phyloP scores from a whole-genome alignment of 2,888 invertebrate genomes.

The Bombylius discolor region DNA sequence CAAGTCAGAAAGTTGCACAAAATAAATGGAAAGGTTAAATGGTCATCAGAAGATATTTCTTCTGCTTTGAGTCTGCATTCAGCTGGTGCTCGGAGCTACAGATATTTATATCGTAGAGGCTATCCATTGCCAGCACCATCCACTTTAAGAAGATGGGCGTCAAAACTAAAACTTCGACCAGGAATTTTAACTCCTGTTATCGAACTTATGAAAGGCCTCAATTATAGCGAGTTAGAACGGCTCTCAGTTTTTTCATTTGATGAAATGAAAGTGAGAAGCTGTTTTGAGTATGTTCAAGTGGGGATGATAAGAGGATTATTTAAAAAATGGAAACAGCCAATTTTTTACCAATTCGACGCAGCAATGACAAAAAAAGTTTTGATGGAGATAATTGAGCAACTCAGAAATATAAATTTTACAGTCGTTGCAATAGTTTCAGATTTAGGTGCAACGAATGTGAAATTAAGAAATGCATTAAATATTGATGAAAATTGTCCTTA shows the following conservation, averaged over 20 bases:
- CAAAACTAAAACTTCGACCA: too few species aligned
- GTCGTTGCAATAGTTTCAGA: constrained; percentile 9
- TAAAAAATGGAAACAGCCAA: constrained; percentile 9
- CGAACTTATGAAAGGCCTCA: too few species aligned
- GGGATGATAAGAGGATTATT: constrained; percentile 8
- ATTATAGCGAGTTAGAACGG: too few species aligned
- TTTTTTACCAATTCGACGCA: constrained; percentile 8
- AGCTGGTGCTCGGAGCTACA: too few species aligned
- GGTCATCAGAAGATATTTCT: too few species aligned
- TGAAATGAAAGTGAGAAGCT: constrained; percentile 12
- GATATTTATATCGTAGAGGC: too few species aligned
- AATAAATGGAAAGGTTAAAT: too few species aligned
- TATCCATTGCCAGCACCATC: too few species aligned
- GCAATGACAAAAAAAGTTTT: constrained; percentile 3
- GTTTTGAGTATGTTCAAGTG: constrained; percentile 9
- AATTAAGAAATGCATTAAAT: background rate
- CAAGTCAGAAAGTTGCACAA: too few species aligned
- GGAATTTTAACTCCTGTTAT: too few species aligned
- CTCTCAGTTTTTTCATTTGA: background rate
- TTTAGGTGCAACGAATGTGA: constrained; percentile 5
- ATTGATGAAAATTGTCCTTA: background rate
- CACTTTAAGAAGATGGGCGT: too few species aligned
- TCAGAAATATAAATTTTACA: constrained; percentile 2
- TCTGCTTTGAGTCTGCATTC: too few species aligned
- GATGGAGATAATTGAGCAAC: constrained; percentile 8